Base-by-base conservation (phyloP, 2,888 invertebrate species). In the Drosophila atripex region DNA sequence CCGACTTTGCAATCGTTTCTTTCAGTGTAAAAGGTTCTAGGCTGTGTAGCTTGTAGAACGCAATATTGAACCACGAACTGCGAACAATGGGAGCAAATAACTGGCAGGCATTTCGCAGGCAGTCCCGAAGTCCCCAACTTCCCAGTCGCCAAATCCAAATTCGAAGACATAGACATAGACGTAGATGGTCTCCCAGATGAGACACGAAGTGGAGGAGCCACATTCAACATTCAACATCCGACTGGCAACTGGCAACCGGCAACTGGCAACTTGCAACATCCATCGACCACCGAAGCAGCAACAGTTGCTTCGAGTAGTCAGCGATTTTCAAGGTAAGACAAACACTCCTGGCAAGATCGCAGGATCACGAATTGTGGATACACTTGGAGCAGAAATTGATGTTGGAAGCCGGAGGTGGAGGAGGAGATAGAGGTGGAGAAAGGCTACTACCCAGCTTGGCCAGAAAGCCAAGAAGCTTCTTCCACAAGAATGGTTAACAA, bases 321-420 rank as follows among this genome's bases (percentile, higher is more conserved):
- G 66, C 76, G 87, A 85, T 87, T 85, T 84, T 84, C 87, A 84
- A 87, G 86, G 88, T 87, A 84, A 84, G 88, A 87, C 87, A 86
- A 83, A 76, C 58, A 57, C 38, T 41, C 43, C 21, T 11, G 52
- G 28, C 39, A 21, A 30, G 39, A 54, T 2, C 12, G 39, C 35
- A 38, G 38, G 18, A n/a, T 14, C 28, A 64, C 65, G 45, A 65
- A 65, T 30, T 53, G n/a, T 16, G 45, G 25, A 69, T 68, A n/a
- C 68, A 41, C 68, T 68, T n/a, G 14, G 49, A 49, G 30, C 49
- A n/a, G n/a, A 35, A 35, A 35, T 14, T 35, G n/a, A 35, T 35
- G 35, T 35, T 35, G 35, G 8, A 3, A 41, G 39, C 18, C 4
- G 39, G 39, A 32, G 32, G 1, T 35, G 12, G 2, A 1, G 0